Evolutionary conservation across 1,140 invertebrate genomes (phyloP).

Genomic region (Thaumetopoea pityocampa): DNA sequence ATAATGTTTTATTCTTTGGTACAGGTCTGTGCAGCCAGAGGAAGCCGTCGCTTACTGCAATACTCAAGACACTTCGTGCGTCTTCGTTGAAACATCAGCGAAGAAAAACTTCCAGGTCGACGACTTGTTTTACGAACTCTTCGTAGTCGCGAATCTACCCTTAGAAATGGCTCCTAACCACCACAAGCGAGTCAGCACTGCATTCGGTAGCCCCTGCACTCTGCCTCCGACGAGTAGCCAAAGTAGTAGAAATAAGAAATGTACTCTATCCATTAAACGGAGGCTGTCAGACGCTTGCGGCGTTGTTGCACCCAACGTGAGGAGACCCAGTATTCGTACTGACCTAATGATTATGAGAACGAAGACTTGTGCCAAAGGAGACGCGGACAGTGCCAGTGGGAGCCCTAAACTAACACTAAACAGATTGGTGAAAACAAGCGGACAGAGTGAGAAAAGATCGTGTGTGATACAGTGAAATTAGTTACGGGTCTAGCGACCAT

Average conservation of each 20-base stretch:
- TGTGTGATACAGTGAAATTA: conserved; percentile 64
- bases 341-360: conserved; percentile 91
- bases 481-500: neutral
- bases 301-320: conserved; percentile 88
- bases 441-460: conserved; percentile 60
- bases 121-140: conserved; percentile 88
- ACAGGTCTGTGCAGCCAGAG: conserved; percentile 82
- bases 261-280: conserved; percentile 86
- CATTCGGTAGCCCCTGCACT: conserved; percentile 83
- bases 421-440: conserved; percentile 55
- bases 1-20: conserved; percentile 13
- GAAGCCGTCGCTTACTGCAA: conserved; percentile 83
- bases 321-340: conserved; percentile 88
- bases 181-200: conserved; percentile 83
- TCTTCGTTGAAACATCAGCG: conserved; percentile 89
- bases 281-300: conserved; percentile 89
- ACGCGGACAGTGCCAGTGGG: conserved; percentile 73
- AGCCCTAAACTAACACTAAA: conserved; percentile 71
- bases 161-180: conserved; percentile 93
- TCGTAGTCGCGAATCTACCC: conserved; percentile 86
- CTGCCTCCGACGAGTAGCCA: conserved; percentile 80
- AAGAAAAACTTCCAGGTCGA: conserved; percentile 87
- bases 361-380: conserved; percentile 83
- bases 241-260: conserved; percentile 82
- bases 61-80: conserved; percentile 82